A percentile compares a stretch with the other conserved stretches of the same genome.
These are phyloP conservation scores for Spatulosminthurus flaviceps DNA, from an alignment of 2,888 invertebrate genomes.

Conservation along the genomic window DNA sequence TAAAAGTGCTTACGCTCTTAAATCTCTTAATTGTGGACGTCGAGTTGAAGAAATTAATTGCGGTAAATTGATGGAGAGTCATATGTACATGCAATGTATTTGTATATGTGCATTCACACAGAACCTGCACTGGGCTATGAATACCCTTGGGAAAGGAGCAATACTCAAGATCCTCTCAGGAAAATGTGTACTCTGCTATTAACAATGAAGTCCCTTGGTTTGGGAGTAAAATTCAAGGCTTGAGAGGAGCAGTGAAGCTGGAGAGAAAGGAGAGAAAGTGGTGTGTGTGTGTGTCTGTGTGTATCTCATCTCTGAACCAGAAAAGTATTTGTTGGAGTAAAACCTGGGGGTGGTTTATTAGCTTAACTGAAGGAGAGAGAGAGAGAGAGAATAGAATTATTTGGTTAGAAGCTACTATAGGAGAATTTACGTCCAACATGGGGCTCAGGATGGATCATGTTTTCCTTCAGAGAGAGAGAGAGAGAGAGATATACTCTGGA, in stretches of 20 bases:
- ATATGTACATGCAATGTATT: not conserved
- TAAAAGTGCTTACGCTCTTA: no score
- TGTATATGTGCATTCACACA: no score
- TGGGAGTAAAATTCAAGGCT: not conserved
- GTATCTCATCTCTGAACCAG: no score
- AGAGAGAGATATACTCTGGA: no score
- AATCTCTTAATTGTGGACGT: no score
- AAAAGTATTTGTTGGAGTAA: constrained; percentile 23
- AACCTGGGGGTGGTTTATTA: constrained; percentile 29
- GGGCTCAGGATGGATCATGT: no score
- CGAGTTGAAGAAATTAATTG: no score
- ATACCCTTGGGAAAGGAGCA: constrained; percentile 4
- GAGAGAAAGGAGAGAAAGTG: not conserved
- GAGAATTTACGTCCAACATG: no score
- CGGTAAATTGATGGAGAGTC: no score
- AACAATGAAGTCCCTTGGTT: not conserved
- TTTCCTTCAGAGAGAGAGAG: no score
- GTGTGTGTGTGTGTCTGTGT: not conserved
- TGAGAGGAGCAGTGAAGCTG: not conserved
- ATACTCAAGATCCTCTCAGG: not conserved
- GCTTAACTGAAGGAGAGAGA: constrained; percentile 23
- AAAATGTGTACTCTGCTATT: not conserved
- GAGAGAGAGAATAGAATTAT: not conserved
- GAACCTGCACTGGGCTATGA: no score
- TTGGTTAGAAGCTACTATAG: no score